Base-by-base conservation (phyloP, 2,797 vertebrate species). In the Peromyscus aztecus region DNA sequence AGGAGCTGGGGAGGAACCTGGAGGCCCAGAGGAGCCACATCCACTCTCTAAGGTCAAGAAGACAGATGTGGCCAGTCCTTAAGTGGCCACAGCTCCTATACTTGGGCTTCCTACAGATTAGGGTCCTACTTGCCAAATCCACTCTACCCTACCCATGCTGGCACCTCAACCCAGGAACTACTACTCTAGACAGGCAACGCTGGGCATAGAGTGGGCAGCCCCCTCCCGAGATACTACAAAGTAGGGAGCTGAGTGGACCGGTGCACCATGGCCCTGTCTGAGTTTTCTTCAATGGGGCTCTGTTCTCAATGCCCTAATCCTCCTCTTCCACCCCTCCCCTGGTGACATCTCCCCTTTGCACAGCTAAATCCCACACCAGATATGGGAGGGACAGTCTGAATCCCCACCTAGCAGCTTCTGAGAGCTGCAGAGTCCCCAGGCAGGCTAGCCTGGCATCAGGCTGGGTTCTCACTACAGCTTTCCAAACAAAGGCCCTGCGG, bases 261-360 rank as follows among this genome's bases (percentile, higher is more conserved):
- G 43, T 49, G 37, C 17, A 71, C 76, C 40, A 11, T 80, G 57
- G 80, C 27, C 12, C 24, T 4, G 65, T 46, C 84, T 19, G 69
- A 49, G 67, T 65, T 37, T 0, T 7, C 69, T 75, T 96, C 81
- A 91, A 65, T 46, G 91, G 71, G 46, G 55, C 89, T 94, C 85
- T 97, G 96, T 95, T 96, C 92, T 81, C 75, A 57, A 69, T 31
- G 55, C 89, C 55, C 86, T 97, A 96, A 97, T 97, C 93, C 90
- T 77, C 37, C 82, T 46, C 81, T 21, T 37, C 57, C 63, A 80
- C 27, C 43, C 49, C 40, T 94, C 31, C 69, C 57, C 55, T 73
- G 82, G 92, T 0, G 94, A 97, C 34, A 76, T 96, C 96, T 46
- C 96, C 76, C 87, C 93, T 88, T 95, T 61, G 94, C 73, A 95